These are phyloP conservation scores for Anolis sagrei DNA, from an alignment of 2,113 vertebrate genomes.

Conservation along the genomic window DNA sequence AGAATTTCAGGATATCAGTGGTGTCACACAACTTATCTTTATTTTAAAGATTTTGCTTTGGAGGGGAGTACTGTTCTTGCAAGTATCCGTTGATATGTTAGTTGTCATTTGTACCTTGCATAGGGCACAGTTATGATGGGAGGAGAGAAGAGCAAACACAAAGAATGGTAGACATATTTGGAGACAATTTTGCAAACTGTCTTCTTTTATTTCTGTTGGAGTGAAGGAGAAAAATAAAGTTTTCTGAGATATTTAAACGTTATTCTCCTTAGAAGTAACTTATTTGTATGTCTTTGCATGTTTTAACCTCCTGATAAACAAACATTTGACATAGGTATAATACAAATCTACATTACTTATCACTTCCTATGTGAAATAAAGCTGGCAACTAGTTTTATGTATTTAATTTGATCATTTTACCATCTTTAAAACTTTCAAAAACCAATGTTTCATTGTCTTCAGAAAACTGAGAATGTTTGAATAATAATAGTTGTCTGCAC, in stretches of 20 bases:
- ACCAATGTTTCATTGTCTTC: neutral
- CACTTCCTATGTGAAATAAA: neutral
- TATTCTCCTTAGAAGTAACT: neutral
- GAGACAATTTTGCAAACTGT: neutral
- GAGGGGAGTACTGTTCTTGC: too few species aligned
- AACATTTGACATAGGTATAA: neutral
- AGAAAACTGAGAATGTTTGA: neutral
- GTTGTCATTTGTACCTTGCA: too few species aligned
- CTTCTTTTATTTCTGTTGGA: neutral
- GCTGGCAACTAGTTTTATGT: neutral
- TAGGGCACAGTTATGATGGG: neutral
- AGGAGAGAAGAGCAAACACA: neutral
- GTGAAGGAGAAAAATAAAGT: neutral
- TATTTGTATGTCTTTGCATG: neutral
- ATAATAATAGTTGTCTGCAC: neutral
- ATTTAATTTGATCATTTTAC: neutral
- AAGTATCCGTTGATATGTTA: too few species aligned
- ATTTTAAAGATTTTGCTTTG: too few species aligned
- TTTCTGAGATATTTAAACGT: neutral
- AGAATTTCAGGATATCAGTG: neutral
- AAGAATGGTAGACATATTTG: neutral
- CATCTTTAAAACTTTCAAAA: too few species aligned
- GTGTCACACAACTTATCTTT: too few species aligned
- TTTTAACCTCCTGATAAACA: slow-evolving; percentile 2
- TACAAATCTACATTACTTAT: neutral